Base-by-base conservation (phyloP, 1,140 invertebrate genomes). In the Microplitis demolitor region DNA sequence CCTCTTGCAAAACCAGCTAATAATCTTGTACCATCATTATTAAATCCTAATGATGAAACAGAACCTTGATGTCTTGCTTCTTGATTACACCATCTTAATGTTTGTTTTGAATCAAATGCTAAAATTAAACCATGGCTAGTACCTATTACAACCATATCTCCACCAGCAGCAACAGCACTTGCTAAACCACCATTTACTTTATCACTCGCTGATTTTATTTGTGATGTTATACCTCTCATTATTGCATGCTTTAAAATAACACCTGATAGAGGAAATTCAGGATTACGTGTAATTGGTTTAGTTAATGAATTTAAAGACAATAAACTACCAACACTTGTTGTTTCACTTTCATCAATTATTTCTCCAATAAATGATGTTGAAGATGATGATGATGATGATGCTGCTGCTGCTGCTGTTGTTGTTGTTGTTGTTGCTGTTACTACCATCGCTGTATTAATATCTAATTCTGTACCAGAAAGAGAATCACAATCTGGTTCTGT, bases 61-160 rank as follows among this genome's bases (percentile, higher is more conserved):
- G 96, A 92, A 58, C 94, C 94, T 79, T 93, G 91, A 70, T 94
- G 91, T 72, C 88, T 88, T 39, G 90, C 88, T 78, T 93, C 91
- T 78, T 93, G 90, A 80, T 92, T 92, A 51, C 92, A 96, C 94
- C 95, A 98, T 84, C 95, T 91, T 73, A 98, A 86, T 14, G 91
- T 93, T 86, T 96, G 95, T 33, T 92, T 90, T 3, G 89, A 88
- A 89, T 96, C 96, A 89, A 98, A 98, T 66, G 95, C 92, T 13
- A 98, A 87, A 67, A 98, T 91, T 72, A 97, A 90, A 24, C 97
- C 97, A 87, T 98, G 96, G 51, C 95, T 96, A 53, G 97, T 98
- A 45, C 97, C 97, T 61, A 98, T 91, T 16, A 94, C 94, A 75
- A 98, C 92, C 79, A 94, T 91, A 61, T 92, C 91, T 2, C 91